phyloP scores from a whole-genome alignment of 2,888 invertebrate genomes.

The Eupithecia tripunctaria region DNA sequence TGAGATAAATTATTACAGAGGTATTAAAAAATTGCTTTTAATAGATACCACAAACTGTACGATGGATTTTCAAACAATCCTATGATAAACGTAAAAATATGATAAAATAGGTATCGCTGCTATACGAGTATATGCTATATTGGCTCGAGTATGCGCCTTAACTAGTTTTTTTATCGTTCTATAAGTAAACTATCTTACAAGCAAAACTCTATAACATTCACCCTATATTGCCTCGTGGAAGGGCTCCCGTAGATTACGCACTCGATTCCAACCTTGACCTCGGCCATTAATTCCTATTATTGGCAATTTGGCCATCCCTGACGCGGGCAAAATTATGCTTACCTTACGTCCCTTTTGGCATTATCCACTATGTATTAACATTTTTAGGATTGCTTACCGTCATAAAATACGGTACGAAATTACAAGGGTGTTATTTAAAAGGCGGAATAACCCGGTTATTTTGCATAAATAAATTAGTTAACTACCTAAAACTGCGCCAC shows the following conservation, averaged over 20 bases:
- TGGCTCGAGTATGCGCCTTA: too few species aligned
- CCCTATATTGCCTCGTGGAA: conserved; percentile 13
- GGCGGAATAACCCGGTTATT: conserved; percentile 3
- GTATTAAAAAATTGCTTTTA: too few species aligned
- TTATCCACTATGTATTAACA: conserved; percentile 14
- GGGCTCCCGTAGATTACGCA: conserved; percentile 31
- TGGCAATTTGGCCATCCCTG: conserved; percentile 37
- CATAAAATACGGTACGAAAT: conserved; percentile 1
- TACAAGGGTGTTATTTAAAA: conserved; percentile 4
- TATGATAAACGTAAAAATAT: too few species aligned
- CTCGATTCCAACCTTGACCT: conserved; percentile 33
- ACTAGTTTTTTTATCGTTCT: too few species aligned
- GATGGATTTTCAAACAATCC: too few species aligned
- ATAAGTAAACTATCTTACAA: conserved; percentile 1
- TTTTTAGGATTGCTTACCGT: conserved; percentile 13
- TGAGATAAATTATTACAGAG: too few species aligned
- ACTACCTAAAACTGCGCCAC: background rate
- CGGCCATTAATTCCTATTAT: conserved; percentile 36
- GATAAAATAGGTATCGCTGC: too few species aligned
- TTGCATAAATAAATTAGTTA: background rate
- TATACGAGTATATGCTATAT: too few species aligned
- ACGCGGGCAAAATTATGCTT: conserved; percentile 32
- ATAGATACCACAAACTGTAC: too few species aligned
- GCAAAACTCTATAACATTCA: conserved; percentile 1
- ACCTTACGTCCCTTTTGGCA: conserved; percentile 17